These are phyloP conservation scores for Halocaridina rubra DNA, from an alignment of 2,888 invertebrate genomes.

Conservation along the genomic window DNA sequence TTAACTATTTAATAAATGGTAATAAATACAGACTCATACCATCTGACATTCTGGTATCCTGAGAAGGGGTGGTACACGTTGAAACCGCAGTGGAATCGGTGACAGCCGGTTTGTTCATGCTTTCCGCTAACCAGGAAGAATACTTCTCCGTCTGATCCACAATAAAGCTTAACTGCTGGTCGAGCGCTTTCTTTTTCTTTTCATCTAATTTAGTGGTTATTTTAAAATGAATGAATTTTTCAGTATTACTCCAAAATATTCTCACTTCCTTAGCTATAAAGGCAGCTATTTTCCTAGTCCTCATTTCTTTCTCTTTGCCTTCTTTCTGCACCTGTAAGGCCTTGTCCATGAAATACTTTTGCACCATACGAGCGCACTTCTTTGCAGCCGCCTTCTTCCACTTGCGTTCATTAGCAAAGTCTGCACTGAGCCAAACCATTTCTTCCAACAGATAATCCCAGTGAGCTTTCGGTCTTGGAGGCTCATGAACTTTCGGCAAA, in stretches of 20 bases:
- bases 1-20: too few relatives aligned
- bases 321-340: constrained; percentile 89
- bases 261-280: constrained; percentile 93
- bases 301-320: constrained; percentile 90
- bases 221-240: constrained; percentile 96
- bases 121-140: constrained; percentile 89
- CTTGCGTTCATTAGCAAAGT: constrained; percentile 96
- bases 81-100: constrained; percentile 49
- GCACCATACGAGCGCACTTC: constrained; percentile 71
- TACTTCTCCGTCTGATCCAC: constrained; percentile 98
- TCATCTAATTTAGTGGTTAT: constrained; percentile 92
- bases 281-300: constrained; percentile 86
- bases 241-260: constrained; percentile 95
- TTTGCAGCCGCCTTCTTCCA: constrained; percentile 97
- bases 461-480: constrained; percentile 90
- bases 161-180: constrained; percentile 96
- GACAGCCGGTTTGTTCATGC: constrained; percentile 76
- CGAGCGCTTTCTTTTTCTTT: constrained; percentile 92
- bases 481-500: constrained; percentile 91
- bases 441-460: constrained; percentile 99
- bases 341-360: constrained; percentile 77
- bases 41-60: constrained; percentile 69
- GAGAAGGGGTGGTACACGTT: constrained; percentile 46
- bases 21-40: too few relatives aligned
- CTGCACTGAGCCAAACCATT: constrained; percentile 98